Base-by-base conservation (phyloP, 2,888 invertebrate species). In the Quadriops clusia region DNA sequence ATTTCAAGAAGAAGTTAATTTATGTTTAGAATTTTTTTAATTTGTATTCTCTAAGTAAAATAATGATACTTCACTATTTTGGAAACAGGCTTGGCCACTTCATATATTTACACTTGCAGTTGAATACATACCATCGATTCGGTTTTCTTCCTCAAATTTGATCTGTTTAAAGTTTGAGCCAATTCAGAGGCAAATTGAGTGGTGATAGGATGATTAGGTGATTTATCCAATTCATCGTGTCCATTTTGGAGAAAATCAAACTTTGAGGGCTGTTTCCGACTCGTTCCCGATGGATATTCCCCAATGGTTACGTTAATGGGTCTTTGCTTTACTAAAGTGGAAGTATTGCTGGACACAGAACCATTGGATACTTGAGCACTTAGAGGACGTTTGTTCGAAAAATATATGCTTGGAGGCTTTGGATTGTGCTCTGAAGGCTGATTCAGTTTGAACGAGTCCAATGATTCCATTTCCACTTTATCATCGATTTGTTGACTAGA, bases 171-270 rank as follows among this genome's bases (percentile, higher is more conserved):
- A 4, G 83, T 84, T 35, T 79, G 71, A 32, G 72, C 75, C 42
- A 84, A 61, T 61, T 84, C 83, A 34, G 74, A 74, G 46, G 81
- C 81, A 33, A 84, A 61, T 46, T 74, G 68, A 47, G 74, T 75
- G 9, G 72, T 65, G 28, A 77, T 70, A 1, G 74, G 68, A 15
- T 64, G 65, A 17, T 35, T 38, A 10, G 37, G 37, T 10, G 42
- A 30, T 13, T 23, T 38, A 8, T 26, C 36, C 41, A 51, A 53
- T 33, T 53, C 53, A 29, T 55, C 53, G n/a, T 56, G 60, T 32
- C 63, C 63, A 30, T 47, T 50, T 23, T 57, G 56, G 24, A 82
- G 63, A 51, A 82, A 83, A 43, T 77, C 78, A 38, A 83, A 61
- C 51, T 75, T 76, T n/a, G 74, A 70, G 1, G 82, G 82, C 43